Evolutionary conservation across 2,888 invertebrate genomes (phyloP).

Genomic region (Copidosoma aretas): DNA sequence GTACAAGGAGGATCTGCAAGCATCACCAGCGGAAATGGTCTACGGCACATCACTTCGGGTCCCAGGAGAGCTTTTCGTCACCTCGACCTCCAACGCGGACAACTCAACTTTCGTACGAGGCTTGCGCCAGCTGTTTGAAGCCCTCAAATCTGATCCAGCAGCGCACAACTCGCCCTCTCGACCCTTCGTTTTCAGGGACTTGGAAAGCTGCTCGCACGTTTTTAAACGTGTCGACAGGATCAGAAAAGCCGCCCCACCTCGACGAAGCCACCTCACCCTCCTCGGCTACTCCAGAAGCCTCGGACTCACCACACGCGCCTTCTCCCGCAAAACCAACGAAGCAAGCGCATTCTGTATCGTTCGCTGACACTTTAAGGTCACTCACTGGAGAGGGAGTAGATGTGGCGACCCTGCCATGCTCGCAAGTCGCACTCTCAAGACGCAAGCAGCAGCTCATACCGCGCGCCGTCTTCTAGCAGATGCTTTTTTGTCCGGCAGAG

Average conservation of each 20-base stretch:
- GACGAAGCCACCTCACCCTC: neutral
- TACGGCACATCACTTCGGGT: conserved; percentile 43
- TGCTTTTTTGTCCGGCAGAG: neutral
- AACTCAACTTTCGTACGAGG: conserved; percentile 14
- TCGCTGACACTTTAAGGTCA: neutral
- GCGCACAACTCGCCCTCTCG: conserved; percentile 15
- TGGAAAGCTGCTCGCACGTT: conserved; percentile 13
- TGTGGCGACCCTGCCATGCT: neutral
- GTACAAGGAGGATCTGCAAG: conserved; percentile 48
- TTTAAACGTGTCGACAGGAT: conserved; percentile 19
- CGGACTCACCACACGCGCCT: too few species aligned
- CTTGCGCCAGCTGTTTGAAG: conserved; percentile 16
- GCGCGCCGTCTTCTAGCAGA: neutral
- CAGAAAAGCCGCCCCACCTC: conserved; percentile 9
- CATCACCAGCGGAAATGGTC: conserved; percentile 46
- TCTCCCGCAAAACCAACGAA: too few species aligned
- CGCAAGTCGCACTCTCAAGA: neutral
- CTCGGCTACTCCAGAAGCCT: neutral
- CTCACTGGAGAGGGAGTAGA: conserved; percentile 2
- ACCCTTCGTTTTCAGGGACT: conserved; percentile 12
- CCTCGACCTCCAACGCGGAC: conserved; percentile 11
- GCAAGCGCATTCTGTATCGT: neutral
- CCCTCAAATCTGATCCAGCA: conserved; percentile 16
- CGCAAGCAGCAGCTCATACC: neutral
- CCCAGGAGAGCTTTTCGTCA: conserved; percentile 6